Evolutionary conservation across 2,797 vertebrate species (phyloP).

Genomic region (Jordanella pulchra): DNA sequence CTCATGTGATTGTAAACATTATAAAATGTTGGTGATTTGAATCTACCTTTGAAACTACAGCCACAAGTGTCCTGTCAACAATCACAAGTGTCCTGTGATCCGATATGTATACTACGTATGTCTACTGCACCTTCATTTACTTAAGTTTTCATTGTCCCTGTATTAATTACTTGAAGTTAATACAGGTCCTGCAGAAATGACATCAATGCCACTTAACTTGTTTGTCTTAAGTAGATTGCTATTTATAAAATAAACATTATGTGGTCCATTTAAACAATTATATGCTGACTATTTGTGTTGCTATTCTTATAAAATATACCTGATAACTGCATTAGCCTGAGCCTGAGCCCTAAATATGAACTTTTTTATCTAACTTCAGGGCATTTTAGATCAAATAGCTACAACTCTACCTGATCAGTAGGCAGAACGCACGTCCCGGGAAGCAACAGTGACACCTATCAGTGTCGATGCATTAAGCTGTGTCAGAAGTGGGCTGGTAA

Average conservation of each 20-base stretch:
- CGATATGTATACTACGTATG: slow-evolving; percentile 21
- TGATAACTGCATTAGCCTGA: slow-evolving; percentile 1
- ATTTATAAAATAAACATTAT: slow-evolving; percentile 23
- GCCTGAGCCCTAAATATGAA: slow-evolving; percentile 31
- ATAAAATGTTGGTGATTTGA: neutral
- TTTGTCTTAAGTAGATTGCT: slow-evolving; percentile 19
- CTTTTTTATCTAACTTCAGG: slow-evolving; percentile 55
- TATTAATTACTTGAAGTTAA: slow-evolving; percentile 63
- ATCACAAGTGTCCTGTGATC: neutral
- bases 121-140: slow-evolving; percentile 69
- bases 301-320: neutral
- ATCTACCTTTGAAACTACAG: neutral
- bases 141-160: slow-evolving; percentile 57
- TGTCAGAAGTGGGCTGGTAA: slow-evolving; percentile 45
- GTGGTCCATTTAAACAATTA: slow-evolving; percentile 4
- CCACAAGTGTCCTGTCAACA: no score
- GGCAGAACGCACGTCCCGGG: slow-evolving; percentile 54
- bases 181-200: slow-evolving; percentile 56
- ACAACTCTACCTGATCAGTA: slow-evolving; percentile 56
- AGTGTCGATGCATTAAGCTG: slow-evolving; percentile 38
- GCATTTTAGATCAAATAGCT: slow-evolving; percentile 56
- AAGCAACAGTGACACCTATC: slow-evolving; percentile 68
- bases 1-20: neutral
- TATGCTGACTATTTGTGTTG: neutral
- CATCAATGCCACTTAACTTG: slow-evolving; percentile 34